A percentile compares a stretch with the other conserved stretches of the same genome.
Evolutionary conservation across 2,888 invertebrate genomes (phyloP).

Genomic region (Yponomeuta cagnagella): DNA sequence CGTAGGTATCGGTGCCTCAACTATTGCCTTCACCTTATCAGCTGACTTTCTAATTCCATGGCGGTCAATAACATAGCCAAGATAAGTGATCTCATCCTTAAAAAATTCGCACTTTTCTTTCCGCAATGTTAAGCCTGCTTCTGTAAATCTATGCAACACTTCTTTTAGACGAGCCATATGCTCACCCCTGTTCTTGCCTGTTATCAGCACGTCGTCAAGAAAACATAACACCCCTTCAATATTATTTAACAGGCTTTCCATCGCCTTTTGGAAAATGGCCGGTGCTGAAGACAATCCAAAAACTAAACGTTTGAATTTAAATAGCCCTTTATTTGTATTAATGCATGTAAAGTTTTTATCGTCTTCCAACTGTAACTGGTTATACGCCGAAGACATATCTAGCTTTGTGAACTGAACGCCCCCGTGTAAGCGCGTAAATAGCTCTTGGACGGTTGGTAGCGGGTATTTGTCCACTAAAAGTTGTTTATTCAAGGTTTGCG

Average conservation of each 20-base stretch:
- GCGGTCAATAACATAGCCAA: no score
- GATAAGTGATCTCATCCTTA: no score
- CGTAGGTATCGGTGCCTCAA: no score
- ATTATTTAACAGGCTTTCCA: constrained; percentile 12
- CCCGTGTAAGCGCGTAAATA: constrained; percentile 17
- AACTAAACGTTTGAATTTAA: constrained; percentile 18
- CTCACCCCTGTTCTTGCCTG: constrained; percentile 2
- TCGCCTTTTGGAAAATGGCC: constrained; percentile 20
- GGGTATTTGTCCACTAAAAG: constrained; percentile 17
- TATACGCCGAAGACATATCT: constrained; percentile 18
- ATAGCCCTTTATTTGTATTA: constrained; percentile 20
- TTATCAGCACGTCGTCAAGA: constrained; percentile 20
- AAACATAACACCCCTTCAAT: constrained; percentile 17
- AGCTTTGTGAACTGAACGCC: constrained; percentile 19
- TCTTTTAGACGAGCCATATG: not conserved
- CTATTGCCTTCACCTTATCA: no score
- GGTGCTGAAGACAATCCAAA: constrained; percentile 20
- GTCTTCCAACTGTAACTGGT: constrained; percentile 18
- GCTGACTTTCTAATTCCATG: no score
- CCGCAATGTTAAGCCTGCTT: not conserved
- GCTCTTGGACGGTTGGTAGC: constrained; percentile 7
- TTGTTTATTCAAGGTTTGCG: constrained; percentile 18
- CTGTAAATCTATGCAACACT: constrained; percentile 10
- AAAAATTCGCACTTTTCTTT: no score
- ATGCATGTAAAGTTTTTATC: constrained; percentile 17